phyloP scores from a whole-genome alignment of 2,797 vertebrate genomes.

The Peromyscus nudipes region DNA sequence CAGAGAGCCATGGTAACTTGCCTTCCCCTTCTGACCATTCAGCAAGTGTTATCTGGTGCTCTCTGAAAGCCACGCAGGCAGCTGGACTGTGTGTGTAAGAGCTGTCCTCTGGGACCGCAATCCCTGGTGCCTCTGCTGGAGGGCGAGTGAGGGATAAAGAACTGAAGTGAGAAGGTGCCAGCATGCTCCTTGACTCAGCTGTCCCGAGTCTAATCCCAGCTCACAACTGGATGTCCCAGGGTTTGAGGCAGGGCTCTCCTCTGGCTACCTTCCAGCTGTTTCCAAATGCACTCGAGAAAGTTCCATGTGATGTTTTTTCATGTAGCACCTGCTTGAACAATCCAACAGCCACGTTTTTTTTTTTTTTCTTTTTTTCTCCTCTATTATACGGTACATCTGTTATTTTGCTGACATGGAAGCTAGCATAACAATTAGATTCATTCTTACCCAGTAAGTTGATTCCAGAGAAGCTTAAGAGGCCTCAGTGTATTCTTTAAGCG shows the following conservation, averaged over 20 bases:
- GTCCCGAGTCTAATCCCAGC: slow-evolving; percentile 85
- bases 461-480: slow-evolving; percentile 82
- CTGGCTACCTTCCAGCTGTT: slow-evolving; percentile 86
- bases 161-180: slow-evolving; percentile 87
- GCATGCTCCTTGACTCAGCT: slow-evolving; percentile 88
- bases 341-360: slow-evolving; percentile 76
- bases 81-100: slow-evolving; percentile 52
- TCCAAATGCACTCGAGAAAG: slow-evolving; percentile 86
- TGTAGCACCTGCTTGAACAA: slow-evolving; percentile 89
- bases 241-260: slow-evolving; percentile 83
- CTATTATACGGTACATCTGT: slow-evolving; percentile 87
- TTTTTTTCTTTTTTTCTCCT: slow-evolving; percentile 54
- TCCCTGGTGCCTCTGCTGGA: slow-evolving; percentile 76
- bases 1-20: slow-evolving; percentile 76
- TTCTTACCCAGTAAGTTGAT: slow-evolving; percentile 83
- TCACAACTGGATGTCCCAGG: slow-evolving; percentile 89
- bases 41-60: neutral
- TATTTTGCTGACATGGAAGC: slow-evolving; percentile 89
- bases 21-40: neutral
- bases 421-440: slow-evolving; percentile 87
- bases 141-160: slow-evolving; percentile 72
- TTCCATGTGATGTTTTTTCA: slow-evolving; percentile 85
- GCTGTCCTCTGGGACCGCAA: slow-evolving; percentile 16
- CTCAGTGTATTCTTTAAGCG: slow-evolving; percentile 64
- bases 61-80: slow-evolving; percentile 82